Evolutionary conservation across 2,888 invertebrate species (phyloP), one percentile per base, ranked within the genome.

Genomic region (Pinctada fucata): DNA sequence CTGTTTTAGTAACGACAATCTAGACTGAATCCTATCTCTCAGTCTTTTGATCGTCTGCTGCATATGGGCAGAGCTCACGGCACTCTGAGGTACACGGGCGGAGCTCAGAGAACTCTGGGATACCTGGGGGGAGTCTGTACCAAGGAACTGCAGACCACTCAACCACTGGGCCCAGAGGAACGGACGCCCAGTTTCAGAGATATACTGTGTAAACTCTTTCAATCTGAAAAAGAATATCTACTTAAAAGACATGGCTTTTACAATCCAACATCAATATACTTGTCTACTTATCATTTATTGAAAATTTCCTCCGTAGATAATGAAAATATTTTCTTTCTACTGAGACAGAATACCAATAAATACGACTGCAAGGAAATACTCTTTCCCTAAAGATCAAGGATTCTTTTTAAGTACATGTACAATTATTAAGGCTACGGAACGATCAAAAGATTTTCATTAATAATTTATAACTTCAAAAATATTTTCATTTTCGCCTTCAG

Each of bases 161-260:
- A 98, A 95, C 92, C 95, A 94, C 93, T 98, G 98, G 0, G 96
- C 96, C 98, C 98, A 99, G 82, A 95, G 94, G 90, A 97, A 99
- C 0, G 97, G 97, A 85, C 95, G 95, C 0, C 98, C 98, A 49
- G 88, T 93, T 85, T 95, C 94, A n/a, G 86, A 76, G 47, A 93
- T 87, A 81, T 93, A 92, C 69, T 87, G 83, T 3, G 88, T 84
- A 79, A 94, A 92, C 50, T 91, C 91, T 16, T 93, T 92, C 70
- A 93, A 86, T 1, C 93, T 93, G 86, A 86, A 85, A 81, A 74
- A 50, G 50, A 72, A 10, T 65, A 52, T 63, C 10, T 31, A 31
- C 31, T 31, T 31, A 31, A 31, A 31, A 66, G 6, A 66, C 13
- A 58, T n/a, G n/a, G n/a, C n/a, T 58, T 10, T 8, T 58, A 8